phyloP scores from a whole-genome alignment of 1,140 invertebrate species.

The Lethrus apterus region DNA sequence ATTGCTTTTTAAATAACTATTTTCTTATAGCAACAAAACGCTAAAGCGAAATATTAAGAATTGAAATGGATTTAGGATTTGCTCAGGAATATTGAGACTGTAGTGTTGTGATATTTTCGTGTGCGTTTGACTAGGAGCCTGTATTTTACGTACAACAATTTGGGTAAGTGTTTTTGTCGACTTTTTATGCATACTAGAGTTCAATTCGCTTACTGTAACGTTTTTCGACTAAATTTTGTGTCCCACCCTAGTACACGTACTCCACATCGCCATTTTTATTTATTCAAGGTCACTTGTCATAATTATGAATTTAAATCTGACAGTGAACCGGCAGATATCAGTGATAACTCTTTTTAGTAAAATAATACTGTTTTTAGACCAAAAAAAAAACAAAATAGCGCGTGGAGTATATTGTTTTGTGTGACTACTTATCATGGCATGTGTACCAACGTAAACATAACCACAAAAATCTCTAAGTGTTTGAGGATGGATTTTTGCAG shows the following conservation, averaged over 20 bases:
- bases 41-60: constrained; percentile 16
- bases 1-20: constrained; percentile 23
- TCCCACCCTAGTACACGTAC: constrained; percentile 10
- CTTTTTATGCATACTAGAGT: constrained; percentile 8
- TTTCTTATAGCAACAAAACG: constrained; percentile 19
- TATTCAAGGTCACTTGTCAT: constrained; percentile 30
- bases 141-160: not conserved
- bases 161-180: constrained; percentile 13
- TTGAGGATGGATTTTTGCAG: constrained; percentile 29
- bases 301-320: too few relatives aligned
- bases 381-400: too few relatives aligned
- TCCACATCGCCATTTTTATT: constrained; percentile 26
- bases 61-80: constrained; percentile 20
- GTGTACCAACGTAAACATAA: constrained; percentile 31
- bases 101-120: constrained; percentile 12
- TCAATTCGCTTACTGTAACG: constrained; percentile 3
- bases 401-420: too few relatives aligned
- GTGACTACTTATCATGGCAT: constrained; percentile 4
- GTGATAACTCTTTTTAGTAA: too few relatives aligned
- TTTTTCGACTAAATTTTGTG: constrained; percentile 4
- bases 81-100: constrained; percentile 7
- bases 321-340: too few relatives aligned
- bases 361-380: too few relatives aligned
- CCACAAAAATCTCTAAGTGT: constrained; percentile 25
- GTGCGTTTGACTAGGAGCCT: constrained; percentile 8